These are phyloP conservation scores for Semaprochilodus insignis DNA, from an alignment of 2,797 vertebrate species.

Conservation along the genomic window DNA sequence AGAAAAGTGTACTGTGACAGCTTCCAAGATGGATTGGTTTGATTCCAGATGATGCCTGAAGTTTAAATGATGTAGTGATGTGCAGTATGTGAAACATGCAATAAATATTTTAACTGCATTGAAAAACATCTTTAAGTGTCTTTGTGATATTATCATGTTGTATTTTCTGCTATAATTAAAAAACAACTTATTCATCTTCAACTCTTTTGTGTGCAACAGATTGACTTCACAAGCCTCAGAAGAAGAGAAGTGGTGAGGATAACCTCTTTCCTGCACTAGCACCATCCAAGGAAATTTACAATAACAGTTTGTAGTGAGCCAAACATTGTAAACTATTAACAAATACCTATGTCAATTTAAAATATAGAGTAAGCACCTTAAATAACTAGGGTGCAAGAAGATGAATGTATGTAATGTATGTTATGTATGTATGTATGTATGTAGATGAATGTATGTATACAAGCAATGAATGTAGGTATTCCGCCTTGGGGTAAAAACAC, in stretches of 20 bases:
- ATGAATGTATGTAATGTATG: too few relatives aligned
- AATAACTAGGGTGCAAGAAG: too few relatives aligned
- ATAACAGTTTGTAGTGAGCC: neutral
- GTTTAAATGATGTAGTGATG: too few relatives aligned
- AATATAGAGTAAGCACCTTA: neutral
- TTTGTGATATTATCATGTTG: too few relatives aligned
- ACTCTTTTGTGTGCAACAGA: conserved; percentile 69
- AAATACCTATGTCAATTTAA: conserved; percentile 1
- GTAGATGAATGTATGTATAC: too few relatives aligned
- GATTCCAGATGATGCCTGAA: too few relatives aligned
- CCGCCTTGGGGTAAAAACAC: neutral
- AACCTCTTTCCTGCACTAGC: conserved; percentile 8
- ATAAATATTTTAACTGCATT: too few relatives aligned
- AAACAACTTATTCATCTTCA: neutral
- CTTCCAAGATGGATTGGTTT: neutral
- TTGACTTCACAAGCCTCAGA: conserved; percentile 87
- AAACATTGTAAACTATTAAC: neutral
- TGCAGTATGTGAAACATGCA: too few relatives aligned
- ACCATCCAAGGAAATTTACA: neutral
- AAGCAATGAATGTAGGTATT: neutral
- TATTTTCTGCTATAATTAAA: too few relatives aligned
- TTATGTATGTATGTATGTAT: too few relatives aligned
- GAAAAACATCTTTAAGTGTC: too few relatives aligned
- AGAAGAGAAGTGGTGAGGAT: conserved; percentile 91
- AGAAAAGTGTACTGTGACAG: neutral